Base-by-base conservation (phyloP, 2,888 invertebrate genomes). In the Drosophila lacicola region DNA sequence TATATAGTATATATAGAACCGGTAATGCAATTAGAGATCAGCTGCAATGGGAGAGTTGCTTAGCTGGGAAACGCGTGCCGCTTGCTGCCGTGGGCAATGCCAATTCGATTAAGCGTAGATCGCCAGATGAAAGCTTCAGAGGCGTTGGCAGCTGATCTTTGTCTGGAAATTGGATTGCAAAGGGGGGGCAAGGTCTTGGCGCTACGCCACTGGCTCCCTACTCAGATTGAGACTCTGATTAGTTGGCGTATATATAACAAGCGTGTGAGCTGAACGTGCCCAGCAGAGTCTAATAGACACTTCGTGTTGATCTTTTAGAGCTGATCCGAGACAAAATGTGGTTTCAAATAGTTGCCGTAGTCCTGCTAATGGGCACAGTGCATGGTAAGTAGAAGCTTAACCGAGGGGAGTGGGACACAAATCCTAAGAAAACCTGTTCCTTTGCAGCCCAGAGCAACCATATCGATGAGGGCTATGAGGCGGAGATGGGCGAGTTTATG, bases 401-500 rank as follows among this genome's bases (percentile, higher is more conserved):
- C 5, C 9, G 1, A 13, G 1, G 36, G 36, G 5, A 13, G 9
- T 13, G 4, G 29, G 0, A 29, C 4, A 17, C 8, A 17, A 53
- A n/a, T 33, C 29, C 17, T 11, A 17, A 41, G 8, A 8, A 29
- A 19, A 8, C 0, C 13, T 13, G 2, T 25, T 17, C 36, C 11
- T 44, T 9, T 45, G 1, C 29, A 82, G 85, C 49, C 39, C 67
- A 73, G 37, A 51, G 54, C 19, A 68, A 57, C 21, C 39, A 9
- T 13, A 34, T 63, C 14, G 72, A 50, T 5, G 57, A 25, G 1
- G 58, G 53, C 45, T 83, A 83, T 45, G 86, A 67, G 0, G 29
- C 19, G 0, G 86, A 83, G 61, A 86, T 83, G 83, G 39, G 17
- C 1, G 77, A 76, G 9, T 83, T 83, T 37, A 83, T 83, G 83